Evolutionary conservation across 2,113 vertebrate genomes (phyloP), one percentile per base, ranked within the genome.

Genomic region (Burhinus bistriatus): DNA sequence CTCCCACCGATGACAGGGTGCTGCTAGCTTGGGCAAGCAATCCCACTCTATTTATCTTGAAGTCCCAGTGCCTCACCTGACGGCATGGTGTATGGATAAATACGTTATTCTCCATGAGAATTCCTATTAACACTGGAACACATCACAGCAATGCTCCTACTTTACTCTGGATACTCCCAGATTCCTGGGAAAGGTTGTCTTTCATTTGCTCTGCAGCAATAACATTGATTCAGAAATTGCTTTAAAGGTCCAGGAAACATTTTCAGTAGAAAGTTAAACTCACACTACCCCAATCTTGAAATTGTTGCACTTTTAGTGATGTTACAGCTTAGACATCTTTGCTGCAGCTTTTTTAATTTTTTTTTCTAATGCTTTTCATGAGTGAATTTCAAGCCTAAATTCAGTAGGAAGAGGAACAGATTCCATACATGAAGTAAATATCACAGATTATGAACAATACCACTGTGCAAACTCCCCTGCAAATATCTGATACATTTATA

Each of bases 61-160:
- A 65, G 22, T 47, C 61, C 45, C 61, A 57, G 19, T 21, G 42
- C 38, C 32, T 55, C 64, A 69, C 15, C 13, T 57, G 71, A 83
- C 52, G 12, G 36, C 25, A 26, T 0, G 0, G 13, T 15, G 3
- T 75, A 78, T 1, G 5, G 34, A 66, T 36, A 75, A 47, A 78
- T 15, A n/a, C 2, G 55, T 10, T n/a, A 11, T 11, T 51, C 22
- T 51, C 5, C 12, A 25, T 3, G 12, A 84, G 85, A 72, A 76
- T 7, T 27, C 90, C 36, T 45, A 78, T 40, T 68, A 87, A 58
- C 22, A 34, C 5, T 10, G 15, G 13, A 40, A 61, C 17, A 47
- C 17, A 57, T 34, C 14, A 29, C 27, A 83, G 34, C 26, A 66
- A 30, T 22, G 20, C 12, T 75, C 44, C 44, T 23, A n/a, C 34